phyloP scores from a whole-genome alignment of 2,797 vertebrate species.

The Picus viridis region DNA sequence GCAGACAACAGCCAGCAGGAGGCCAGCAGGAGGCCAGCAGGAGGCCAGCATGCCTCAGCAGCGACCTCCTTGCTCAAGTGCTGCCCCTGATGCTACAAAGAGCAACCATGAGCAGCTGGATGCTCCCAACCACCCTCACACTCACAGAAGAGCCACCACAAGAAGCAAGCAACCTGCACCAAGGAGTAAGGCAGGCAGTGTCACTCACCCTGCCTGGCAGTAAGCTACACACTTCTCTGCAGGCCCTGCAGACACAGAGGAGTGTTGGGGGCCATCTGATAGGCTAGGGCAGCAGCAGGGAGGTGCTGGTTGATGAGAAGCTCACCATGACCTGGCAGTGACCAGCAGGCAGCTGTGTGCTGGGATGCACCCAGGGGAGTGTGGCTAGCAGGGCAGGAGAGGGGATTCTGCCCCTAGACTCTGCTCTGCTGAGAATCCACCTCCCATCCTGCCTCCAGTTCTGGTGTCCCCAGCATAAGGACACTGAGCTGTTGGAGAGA shows the following conservation, averaged over 20 bases:
- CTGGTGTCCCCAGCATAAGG: no score
- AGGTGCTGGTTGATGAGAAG: no score
- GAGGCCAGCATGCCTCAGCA: background rate
- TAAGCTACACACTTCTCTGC: background rate
- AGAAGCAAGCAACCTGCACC: background rate
- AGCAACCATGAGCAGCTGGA: background rate
- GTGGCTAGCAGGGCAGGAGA: no score
- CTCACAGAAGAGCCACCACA: background rate
- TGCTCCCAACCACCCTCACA: background rate
- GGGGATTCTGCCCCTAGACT: no score
- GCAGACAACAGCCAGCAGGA: conserved; percentile 9
- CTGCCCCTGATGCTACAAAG: conserved; percentile 13
- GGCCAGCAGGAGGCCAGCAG: background rate
- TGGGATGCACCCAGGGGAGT: no score
- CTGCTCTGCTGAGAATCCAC: no score
- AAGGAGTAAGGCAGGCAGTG: background rate
- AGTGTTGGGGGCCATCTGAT: background rate
- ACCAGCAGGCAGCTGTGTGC: no score
- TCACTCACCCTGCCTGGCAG: background rate
- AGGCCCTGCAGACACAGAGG: background rate
- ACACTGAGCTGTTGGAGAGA: no score
- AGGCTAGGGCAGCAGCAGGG: background rate
- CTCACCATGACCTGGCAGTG: no score
- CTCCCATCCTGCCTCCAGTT: no score
- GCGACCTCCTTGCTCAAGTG: background rate